Percentiles rank a stretch among this genome's conserved stretches.
Evolutionary conservation across 2,797 vertebrate species (phyloP).

Genomic region (Tachyglossus aculeatus): DNA sequence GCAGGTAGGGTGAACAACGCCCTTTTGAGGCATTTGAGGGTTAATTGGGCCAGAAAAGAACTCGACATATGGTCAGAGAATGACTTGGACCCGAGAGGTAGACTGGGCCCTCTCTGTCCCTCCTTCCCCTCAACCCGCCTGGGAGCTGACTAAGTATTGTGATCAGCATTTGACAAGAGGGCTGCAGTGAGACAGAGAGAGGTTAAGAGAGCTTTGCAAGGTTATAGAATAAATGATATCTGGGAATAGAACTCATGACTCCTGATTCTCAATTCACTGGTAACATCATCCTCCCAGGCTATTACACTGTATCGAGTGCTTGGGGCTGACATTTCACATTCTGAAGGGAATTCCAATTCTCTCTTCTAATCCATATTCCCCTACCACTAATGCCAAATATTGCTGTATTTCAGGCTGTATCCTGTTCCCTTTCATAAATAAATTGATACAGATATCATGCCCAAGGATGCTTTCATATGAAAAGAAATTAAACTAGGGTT

Average conservation of each 20-base stretch:
- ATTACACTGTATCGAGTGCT: no score
- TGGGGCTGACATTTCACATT: neutral
- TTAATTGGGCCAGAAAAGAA: no score
- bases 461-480: neutral
- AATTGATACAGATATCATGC: conserved; percentile 9
- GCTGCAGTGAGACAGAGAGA: neutral
- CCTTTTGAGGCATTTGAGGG: no score
- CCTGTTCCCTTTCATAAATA: neutral
- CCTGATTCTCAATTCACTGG: neutral
- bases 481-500: conserved; percentile 5
- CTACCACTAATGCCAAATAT: neutral
- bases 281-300: neutral
- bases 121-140: no score
- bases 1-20: no score
- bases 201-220: neutral
- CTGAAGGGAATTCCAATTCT: neutral
- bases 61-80: no score
- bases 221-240: neutral
- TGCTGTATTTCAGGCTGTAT: neutral
- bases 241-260: neutral
- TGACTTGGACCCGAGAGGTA: no score
- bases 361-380: neutral
- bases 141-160: neutral
- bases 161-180: no score
- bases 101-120: no score